Evolutionary conservation across 2,888 invertebrate species (phyloP).

Genomic region (Dryadula phaetusa): DNA sequence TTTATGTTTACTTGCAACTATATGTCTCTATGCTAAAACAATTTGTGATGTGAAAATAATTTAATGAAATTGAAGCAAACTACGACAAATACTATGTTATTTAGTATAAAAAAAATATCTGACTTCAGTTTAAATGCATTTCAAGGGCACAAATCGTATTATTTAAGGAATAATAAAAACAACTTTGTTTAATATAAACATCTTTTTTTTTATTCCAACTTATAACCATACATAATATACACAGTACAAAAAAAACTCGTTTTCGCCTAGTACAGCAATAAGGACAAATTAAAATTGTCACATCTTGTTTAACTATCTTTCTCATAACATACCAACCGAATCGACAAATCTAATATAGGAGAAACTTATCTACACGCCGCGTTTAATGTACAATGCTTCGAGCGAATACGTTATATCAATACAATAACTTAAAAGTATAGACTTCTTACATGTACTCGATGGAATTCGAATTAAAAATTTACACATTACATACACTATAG

Average conservation of each 20-base stretch:
- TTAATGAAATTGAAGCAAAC: too few relatives aligned
- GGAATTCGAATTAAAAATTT: constrained; percentile 84
- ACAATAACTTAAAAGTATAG: constrained; percentile 83
- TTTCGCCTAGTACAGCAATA: constrained; percentile 82
- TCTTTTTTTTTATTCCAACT: constrained; percentile 84
- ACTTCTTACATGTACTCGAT: constrained; percentile 84
- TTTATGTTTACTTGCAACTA: too few relatives aligned
- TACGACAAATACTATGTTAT: too few relatives aligned
- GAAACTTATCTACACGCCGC: constrained; percentile 83
- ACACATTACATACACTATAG: constrained; percentile 83
- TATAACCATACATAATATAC: constrained; percentile 92
- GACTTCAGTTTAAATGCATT: neutral
- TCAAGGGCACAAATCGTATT: neutral
- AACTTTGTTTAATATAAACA: constrained; percentile 78
- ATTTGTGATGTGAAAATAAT: too few relatives aligned
- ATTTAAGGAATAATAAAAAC: constrained; percentile 53
- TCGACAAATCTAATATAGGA: constrained; percentile 82
- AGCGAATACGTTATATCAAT: constrained; percentile 81
- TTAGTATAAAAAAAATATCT: neutral
- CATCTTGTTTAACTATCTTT: constrained; percentile 73
- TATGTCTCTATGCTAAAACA: too few relatives aligned
- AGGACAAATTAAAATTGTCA: constrained; percentile 82
- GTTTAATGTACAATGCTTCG: constrained; percentile 83
- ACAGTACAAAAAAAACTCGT: constrained; percentile 92
- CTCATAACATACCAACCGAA: constrained; percentile 79